These are phyloP conservation scores for Slavum lentiscoides DNA, from an alignment of 2,888 invertebrate species.

Conservation along the genomic window DNA sequence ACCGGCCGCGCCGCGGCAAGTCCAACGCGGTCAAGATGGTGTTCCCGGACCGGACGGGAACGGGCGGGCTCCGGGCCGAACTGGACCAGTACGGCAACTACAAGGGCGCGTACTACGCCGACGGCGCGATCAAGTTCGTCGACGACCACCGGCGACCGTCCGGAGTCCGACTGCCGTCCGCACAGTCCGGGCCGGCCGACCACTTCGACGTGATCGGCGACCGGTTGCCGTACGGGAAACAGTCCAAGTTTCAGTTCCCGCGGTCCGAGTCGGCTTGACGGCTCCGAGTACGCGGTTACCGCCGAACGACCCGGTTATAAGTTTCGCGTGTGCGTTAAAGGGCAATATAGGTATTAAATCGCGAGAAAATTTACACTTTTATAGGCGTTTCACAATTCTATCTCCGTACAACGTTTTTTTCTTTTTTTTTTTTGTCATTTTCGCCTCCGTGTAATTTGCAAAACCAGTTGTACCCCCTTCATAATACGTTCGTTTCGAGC, in stretches of 20 bases:
- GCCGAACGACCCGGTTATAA: no score
- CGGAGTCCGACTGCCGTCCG: neutral
- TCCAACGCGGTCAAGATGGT: constrained; percentile 54
- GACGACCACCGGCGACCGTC: constrained; percentile 25
- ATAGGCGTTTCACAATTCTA: no score
- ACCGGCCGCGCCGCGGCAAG: neutral
- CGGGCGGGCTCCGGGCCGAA: constrained; percentile 57
- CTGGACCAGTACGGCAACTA: constrained; percentile 54
- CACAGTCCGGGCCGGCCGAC: neutral
- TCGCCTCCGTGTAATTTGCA: no score
- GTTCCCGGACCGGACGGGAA: constrained; percentile 58
- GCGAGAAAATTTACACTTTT: no score
- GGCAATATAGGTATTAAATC: no score
- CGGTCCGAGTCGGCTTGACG: neutral
- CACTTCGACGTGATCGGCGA: constrained; percentile 15
- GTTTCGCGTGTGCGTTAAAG: no score
- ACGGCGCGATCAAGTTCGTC: constrained; percentile 29
- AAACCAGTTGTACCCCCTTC: no score
- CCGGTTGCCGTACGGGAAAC: constrained; percentile 19
- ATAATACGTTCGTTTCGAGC: no score
- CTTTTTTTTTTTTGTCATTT: no score
- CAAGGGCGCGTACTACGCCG: constrained; percentile 45
- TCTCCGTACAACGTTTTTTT: no score
- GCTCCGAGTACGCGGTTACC: no score
- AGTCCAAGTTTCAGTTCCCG: constrained; percentile 4